These are phyloP conservation scores for Diuraphis noxia DNA, from an alignment of 1,140 invertebrate species.

Conservation along the genomic window DNA sequence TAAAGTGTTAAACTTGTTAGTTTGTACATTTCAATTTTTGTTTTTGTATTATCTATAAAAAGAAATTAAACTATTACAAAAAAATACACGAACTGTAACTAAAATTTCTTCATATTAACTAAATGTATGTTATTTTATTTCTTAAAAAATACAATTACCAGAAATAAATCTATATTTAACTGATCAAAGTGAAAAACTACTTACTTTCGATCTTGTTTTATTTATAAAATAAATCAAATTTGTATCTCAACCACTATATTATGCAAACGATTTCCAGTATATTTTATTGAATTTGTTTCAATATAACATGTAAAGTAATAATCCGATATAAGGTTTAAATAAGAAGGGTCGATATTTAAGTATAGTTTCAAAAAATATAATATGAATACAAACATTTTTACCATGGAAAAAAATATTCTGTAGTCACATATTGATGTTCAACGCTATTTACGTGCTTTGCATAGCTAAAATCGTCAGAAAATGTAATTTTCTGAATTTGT, in stretches of 20 bases:
- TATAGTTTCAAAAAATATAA: neutral
- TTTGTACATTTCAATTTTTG: neutral
- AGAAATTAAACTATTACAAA: neutral
- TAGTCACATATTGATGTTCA: slow-evolving; percentile 39
- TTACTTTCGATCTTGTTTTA: neutral
- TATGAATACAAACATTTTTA: slow-evolving; percentile 2
- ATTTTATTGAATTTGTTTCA: slow-evolving; percentile 2
- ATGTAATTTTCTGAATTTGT: slow-evolving; percentile 37
- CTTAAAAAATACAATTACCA: neutral
- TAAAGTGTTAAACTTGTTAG: neutral
- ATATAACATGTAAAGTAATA: neutral
- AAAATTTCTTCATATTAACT: neutral
- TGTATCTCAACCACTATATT: neutral
- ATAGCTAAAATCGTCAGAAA: slow-evolving; percentile 20
- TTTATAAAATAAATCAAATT: slow-evolving; percentile 5
- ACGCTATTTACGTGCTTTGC: slow-evolving; percentile 29
- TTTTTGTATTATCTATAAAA: neutral
- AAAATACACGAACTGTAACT: neutral
- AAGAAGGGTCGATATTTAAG: neutral
- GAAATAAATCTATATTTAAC: too few species aligned
- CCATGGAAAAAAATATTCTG: neutral
- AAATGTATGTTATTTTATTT: neutral
- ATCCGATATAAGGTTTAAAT: neutral
- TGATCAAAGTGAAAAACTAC: neutral
- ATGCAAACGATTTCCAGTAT: neutral